phyloP scores from a whole-genome alignment of 2,888 invertebrate species.

The Dioctria linearis region DNA sequence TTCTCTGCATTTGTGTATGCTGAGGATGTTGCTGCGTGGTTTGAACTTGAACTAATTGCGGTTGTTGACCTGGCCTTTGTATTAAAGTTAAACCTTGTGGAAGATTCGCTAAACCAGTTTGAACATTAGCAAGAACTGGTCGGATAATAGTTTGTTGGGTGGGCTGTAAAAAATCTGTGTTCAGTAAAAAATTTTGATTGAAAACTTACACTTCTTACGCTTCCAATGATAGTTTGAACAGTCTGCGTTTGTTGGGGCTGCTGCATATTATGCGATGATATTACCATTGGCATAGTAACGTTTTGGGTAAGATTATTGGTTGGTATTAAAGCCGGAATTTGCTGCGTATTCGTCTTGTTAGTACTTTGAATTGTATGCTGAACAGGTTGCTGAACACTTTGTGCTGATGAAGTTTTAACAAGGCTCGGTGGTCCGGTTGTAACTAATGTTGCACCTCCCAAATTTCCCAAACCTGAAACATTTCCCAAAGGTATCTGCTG shows the following conservation, averaged over 20 bases:
- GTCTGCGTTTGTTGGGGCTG: slow-evolving; percentile 63
- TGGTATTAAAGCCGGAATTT: slow-evolving; percentile 69
- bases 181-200: too few relatives aligned
- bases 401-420: slow-evolving; percentile 66
- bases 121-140: slow-evolving; percentile 68
- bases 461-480: slow-evolving; percentile 66
- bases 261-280: slow-evolving; percentile 66
- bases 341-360: slow-evolving; percentile 63
- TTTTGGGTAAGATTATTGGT: slow-evolving; percentile 64
- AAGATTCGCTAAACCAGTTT: slow-evolving; percentile 66
- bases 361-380: slow-evolving; percentile 62
- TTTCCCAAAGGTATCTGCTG: slow-evolving; percentile 71
- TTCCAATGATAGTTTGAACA: slow-evolving; percentile 66
- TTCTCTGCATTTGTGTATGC: slow-evolving; percentile 64
- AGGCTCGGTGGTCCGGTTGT: slow-evolving; percentile 68
- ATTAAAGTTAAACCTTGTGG: slow-evolving; percentile 70
- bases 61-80: slow-evolving; percentile 70
- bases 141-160: slow-evolving; percentile 70
- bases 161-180: slow-evolving; percentile 61
- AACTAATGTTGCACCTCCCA: slow-evolving; percentile 62
- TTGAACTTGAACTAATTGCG: slow-evolving; percentile 70
- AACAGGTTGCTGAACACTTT: slow-evolving; percentile 62
- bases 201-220: slow-evolving; percentile 63
- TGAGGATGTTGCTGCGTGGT: slow-evolving; percentile 64
- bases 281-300: slow-evolving; percentile 58